phyloP scores from a whole-genome alignment of 2,113 vertebrate species.

The Dascyllus trimaculatus region DNA sequence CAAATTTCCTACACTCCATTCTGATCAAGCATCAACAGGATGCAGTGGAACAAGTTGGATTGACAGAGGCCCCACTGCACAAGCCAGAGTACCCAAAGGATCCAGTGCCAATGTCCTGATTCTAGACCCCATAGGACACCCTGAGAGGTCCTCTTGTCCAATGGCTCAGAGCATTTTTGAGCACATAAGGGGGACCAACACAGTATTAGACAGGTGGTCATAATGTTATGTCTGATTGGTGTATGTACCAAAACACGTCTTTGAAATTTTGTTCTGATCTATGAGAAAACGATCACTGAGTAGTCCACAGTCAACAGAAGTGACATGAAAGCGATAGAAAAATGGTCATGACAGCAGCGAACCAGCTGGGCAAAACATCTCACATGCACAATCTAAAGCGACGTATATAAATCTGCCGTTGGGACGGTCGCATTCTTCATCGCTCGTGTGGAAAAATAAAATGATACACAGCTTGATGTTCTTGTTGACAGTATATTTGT shows the following conservation, averaged over 20 bases:
- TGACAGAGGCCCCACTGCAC: too few species aligned
- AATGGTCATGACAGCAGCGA: constrained; percentile 22
- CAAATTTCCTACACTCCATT: too few species aligned
- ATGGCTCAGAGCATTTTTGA: too few species aligned
- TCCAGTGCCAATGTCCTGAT: too few species aligned
- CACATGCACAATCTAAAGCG: neutral
- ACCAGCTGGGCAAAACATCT: constrained; percentile 1
- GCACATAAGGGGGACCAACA: too few species aligned
- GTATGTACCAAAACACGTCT: neutral
- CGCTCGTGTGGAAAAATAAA: constrained; percentile 10
- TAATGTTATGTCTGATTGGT: constrained; percentile 3
- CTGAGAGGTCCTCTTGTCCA: too few species aligned
- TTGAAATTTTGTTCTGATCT: constrained; percentile 4
- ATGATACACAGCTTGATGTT: neutral
- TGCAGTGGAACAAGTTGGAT: too few species aligned
- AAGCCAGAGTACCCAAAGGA: too few species aligned
- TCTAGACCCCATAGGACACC: too few species aligned
- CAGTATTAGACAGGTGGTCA: too few species aligned
- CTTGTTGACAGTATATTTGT: constrained; percentile 4
- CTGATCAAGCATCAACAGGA: too few species aligned
- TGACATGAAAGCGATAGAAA: constrained; percentile 19
- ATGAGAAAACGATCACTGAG: neutral
- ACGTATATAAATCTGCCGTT: constrained; percentile 18
- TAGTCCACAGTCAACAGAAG: neutral
- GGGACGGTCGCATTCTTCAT: neutral